Percentiles rank a stretch among this genome's conserved stretches.
These are phyloP conservation scores for Notothenia coriiceps DNA, from an alignment of 2,113 vertebrate genomes.

Conservation along the genomic window DNA sequence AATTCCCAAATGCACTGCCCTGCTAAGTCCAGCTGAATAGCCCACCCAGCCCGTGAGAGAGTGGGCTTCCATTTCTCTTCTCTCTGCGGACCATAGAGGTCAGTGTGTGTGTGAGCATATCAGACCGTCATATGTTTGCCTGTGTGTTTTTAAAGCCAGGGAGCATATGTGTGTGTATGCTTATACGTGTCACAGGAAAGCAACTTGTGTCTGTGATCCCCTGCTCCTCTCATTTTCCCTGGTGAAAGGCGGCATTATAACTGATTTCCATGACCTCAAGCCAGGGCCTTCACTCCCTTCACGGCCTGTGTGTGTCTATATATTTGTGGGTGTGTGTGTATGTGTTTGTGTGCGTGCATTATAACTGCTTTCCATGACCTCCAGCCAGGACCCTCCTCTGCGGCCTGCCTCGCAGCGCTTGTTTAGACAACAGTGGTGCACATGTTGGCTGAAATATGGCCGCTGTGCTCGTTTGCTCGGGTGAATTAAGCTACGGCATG, in stretches of 20 bases:
- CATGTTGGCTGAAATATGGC: slow-evolving; percentile 86
- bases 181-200: slow-evolving; percentile 58
- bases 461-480: slow-evolving; percentile 77
- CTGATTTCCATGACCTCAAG: slow-evolving; percentile 85
- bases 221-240: slow-evolving; percentile 73
- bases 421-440: slow-evolving; percentile 88
- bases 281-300: slow-evolving; percentile 64
- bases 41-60: slow-evolving; percentile 84
- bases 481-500: slow-evolving; percentile 84
- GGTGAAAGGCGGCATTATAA: slow-evolving; percentile 84
- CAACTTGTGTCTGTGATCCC: slow-evolving; percentile 54
- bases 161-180: slow-evolving; percentile 6
- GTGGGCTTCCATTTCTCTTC: slow-evolving; percentile 77
- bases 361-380: slow-evolving; percentile 84
- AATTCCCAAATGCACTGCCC: slow-evolving; percentile 73
- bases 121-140: slow-evolving; percentile 29
- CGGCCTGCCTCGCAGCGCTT: slow-evolving; percentile 77
- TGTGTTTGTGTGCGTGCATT: slow-evolving; percentile 68
- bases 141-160: slow-evolving; percentile 21
- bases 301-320: slow-evolving; percentile 8
- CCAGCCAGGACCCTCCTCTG: slow-evolving; percentile 81
- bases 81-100: slow-evolving; percentile 64
- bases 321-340: slow-evolving; percentile 33
- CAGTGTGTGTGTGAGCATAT: slow-evolving; percentile 37
- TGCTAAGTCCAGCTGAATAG: slow-evolving; percentile 73